These are phyloP conservation scores for Tenthredo livida DNA, from an alignment of 2,888 invertebrate genomes.

Conservation along the genomic window DNA sequence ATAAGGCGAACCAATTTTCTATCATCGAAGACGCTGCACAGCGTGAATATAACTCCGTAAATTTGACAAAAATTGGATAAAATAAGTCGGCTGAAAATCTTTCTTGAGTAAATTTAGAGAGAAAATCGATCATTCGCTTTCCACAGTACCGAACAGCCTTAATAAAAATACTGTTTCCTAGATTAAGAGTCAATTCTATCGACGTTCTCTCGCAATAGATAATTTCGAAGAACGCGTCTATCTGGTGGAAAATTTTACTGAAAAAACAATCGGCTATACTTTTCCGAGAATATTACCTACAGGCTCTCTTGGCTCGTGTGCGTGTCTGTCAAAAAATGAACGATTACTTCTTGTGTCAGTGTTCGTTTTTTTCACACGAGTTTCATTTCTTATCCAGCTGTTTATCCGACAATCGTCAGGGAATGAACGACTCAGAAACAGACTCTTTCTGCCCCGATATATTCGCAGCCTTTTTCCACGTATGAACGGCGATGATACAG, in stretches of 20 bases:
- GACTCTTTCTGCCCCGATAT: background rate
- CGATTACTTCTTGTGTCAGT: background rate
- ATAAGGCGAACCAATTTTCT: conserved; percentile 25
- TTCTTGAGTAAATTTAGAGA: background rate
- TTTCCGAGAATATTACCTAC: background rate
- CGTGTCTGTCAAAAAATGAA: conserved; percentile 28
- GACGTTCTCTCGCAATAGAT: background rate
- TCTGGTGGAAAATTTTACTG: background rate
- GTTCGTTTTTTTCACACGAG: background rate
- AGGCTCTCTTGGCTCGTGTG: background rate
- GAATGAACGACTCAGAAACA: conserved; percentile 16
- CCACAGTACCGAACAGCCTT: background rate
- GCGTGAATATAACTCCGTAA: background rate
- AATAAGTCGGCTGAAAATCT: background rate
- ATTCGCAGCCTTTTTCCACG: background rate
- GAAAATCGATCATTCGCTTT: background rate
- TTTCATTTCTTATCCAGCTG: conserved; percentile 19
- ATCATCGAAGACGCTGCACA: background rate
- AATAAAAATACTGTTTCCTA: background rate
- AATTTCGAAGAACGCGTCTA: background rate
- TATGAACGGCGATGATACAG: background rate
- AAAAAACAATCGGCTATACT: background rate
- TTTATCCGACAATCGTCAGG: background rate
- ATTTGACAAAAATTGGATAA: background rate
- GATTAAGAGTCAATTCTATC: background rate